A percentile compares a stretch with the other conserved stretches of the same genome.
Conservation (phyloP, 2,797 vertebrate species). For the Diceros bicornis region DNA sequence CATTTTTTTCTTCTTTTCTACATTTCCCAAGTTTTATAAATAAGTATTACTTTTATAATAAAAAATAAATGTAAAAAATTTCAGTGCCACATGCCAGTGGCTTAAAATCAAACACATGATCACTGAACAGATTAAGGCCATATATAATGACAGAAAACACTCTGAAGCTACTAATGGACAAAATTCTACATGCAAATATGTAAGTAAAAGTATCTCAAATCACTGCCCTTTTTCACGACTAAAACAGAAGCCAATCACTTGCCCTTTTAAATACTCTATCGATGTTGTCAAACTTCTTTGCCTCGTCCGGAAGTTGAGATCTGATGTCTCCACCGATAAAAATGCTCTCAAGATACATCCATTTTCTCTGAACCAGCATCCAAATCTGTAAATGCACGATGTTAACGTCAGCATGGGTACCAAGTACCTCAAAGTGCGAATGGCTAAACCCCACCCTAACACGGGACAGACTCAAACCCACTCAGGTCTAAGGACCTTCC, state of each 20-base stretch:
- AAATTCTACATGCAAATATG: background rate
- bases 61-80: background rate
- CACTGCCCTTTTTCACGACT: background rate
- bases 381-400: conserved; percentile 91
- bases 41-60: background rate
- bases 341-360: conserved; percentile 99
- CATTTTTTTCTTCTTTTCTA: background rate
- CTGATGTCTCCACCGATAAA: conserved; percentile 97
- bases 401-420: rapidly evolving
- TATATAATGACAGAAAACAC: background rate
- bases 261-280: conserved; percentile 95
- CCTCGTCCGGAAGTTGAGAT: conserved; percentile 96
- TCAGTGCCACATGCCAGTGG: background rate
- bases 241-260: conserved; percentile 79
- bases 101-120: background rate
- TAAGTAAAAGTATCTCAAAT: conserved; percentile 27
- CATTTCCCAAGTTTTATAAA: background rate
- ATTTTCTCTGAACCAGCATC: conserved; percentile 97
- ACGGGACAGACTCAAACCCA: rapidly evolving
- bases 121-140: background rate
- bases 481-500: background rate
- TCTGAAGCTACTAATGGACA: background rate
- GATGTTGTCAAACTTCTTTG: conserved; percentile 96
- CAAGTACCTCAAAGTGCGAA: rapidly evolving
- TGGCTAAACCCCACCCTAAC: background rate